A percentile compares a stretch with the other conserved stretches of the same genome.
phyloP scores from a whole-genome alignment of 2,113 vertebrate genomes.

The Athene cunicularia region DNA sequence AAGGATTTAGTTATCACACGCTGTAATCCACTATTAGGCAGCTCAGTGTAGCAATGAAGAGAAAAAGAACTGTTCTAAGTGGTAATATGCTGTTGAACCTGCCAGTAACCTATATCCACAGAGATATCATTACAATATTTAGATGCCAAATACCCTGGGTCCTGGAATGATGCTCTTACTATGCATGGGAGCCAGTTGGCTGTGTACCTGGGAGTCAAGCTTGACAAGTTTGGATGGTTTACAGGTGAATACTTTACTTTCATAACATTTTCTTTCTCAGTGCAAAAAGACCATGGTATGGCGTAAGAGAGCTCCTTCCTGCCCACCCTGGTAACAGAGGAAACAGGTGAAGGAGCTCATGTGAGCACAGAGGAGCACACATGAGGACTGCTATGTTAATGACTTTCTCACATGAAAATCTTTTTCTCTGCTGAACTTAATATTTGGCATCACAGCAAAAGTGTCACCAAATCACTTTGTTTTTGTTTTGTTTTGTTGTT shows the following conservation, averaged over 20 bases:
- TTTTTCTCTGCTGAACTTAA: background rate
- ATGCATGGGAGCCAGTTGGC: slow-evolving; percentile 27
- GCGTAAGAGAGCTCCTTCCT: background rate
- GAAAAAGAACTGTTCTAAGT: background rate
- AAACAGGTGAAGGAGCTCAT: background rate
- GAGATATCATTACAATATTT: slow-evolving; percentile 13
- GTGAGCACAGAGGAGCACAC: background rate
- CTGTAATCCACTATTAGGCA: background rate
- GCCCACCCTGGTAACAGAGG: background rate
- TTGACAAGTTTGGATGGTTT: background rate
- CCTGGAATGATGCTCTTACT: slow-evolving; percentile 3
- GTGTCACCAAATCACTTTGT: background rate
- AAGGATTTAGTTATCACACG: background rate
- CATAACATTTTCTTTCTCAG: background rate
- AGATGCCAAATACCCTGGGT: slow-evolving; percentile 39
- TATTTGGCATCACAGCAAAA: background rate
- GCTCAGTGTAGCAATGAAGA: background rate
- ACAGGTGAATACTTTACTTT: background rate
- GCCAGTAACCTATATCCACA: slow-evolving; percentile 17
- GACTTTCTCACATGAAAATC: background rate
- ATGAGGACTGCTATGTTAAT: background rate
- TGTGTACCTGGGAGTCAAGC: background rate
- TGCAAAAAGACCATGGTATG: background rate
- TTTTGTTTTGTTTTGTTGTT: too few relatives aligned
- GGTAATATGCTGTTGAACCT: background rate